phyloP scores from a whole-genome alignment of 2,113 vertebrate genomes.

The Ascaphus truei region DNA sequence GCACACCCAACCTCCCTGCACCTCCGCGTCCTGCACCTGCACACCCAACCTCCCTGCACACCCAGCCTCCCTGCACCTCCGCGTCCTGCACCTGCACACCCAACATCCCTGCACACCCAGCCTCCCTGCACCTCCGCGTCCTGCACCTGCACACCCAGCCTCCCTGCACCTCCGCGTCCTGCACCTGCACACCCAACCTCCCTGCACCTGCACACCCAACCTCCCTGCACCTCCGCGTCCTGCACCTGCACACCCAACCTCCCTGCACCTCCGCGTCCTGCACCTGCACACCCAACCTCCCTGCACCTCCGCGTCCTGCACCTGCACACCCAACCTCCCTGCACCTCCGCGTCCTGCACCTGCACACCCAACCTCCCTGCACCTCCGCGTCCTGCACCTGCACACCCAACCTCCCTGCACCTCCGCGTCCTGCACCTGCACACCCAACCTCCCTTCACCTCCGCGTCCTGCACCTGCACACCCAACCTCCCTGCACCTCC shows the following conservation, averaged over 20 bases:
- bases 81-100: neutral
- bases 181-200: too few relatives aligned
- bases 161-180: neutral
- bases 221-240: neutral
- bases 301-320: neutral
- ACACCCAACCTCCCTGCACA: too few relatives aligned
- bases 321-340: neutral
- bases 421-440: neutral
- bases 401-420: neutral
- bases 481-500: neutral
- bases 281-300: neutral
- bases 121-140: neutral
- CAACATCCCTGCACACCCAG: slow-evolving; percentile 17
- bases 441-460: neutral
- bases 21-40: neutral
- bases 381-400: too few relatives aligned
- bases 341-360: too few relatives aligned
- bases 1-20: neutral
- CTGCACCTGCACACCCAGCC: too few relatives aligned
- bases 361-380: too few relatives aligned
- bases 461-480: too few relatives aligned
- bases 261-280: neutral
- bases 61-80: neutral
- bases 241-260: neutral
- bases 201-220: neutral